A percentile compares a stretch with the other conserved stretches of the same genome.
Conservation (phyloP, 2,797 vertebrate genomes). For the Holocentrus rufus region DNA sequence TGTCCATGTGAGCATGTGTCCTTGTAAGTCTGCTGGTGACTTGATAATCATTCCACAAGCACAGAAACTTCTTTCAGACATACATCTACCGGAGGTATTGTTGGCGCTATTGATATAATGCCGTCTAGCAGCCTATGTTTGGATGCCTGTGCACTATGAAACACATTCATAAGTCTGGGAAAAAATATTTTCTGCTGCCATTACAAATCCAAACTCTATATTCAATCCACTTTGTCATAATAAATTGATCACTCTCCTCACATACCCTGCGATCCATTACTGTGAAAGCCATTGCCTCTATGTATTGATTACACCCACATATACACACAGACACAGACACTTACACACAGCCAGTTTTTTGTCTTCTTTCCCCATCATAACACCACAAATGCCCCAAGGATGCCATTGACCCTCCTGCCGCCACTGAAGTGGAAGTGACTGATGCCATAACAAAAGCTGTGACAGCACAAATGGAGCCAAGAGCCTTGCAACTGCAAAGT, state of each 20-base stretch:
- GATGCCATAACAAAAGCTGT: slow-evolving; percentile 66
- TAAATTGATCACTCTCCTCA: slow-evolving; percentile 49
- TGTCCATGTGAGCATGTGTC: slow-evolving; percentile 23
- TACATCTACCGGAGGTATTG: neutral
- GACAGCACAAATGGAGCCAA: slow-evolving; percentile 65
- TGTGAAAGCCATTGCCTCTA: slow-evolving; percentile 42
- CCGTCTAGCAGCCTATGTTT: slow-evolving; percentile 16
- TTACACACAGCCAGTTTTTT: slow-evolving; percentile 2
- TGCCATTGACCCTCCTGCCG: slow-evolving; percentile 58
- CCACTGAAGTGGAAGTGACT: slow-evolving; percentile 70
- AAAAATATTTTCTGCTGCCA: slow-evolving; percentile 40
- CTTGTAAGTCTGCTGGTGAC: slow-evolving; percentile 16
- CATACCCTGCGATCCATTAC: slow-evolving; percentile 44
- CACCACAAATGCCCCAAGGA: slow-evolving; percentile 63
- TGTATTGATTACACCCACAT: slow-evolving; percentile 47
- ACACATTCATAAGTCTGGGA: slow-evolving; percentile 25
- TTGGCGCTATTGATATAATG: neutral
- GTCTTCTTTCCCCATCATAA: slow-evolving; percentile 39
- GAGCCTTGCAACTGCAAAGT: slow-evolving; percentile 51
- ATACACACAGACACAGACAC: slow-evolving; percentile 23
- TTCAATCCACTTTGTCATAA: slow-evolving; percentile 50
- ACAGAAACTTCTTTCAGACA: neutral
- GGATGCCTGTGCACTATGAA: slow-evolving; percentile 8
- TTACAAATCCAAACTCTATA: slow-evolving; percentile 39
- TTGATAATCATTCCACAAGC: neutral